Evolutionary conservation across 2,797 vertebrate genomes (phyloP).

Genomic region (Hirundo rustica): DNA sequence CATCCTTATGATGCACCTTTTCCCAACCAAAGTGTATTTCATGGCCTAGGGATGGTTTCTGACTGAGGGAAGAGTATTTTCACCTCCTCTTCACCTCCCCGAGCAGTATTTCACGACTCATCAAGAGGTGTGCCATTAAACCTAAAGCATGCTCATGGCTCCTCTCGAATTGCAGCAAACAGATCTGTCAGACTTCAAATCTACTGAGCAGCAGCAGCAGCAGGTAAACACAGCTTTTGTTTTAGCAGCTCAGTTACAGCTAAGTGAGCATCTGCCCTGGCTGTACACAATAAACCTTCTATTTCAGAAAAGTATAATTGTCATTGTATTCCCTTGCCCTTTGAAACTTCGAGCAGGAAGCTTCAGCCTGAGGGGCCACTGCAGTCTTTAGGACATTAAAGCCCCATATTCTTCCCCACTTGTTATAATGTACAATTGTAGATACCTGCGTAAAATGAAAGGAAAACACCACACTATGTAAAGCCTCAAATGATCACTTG

Average conservation of each 20-base stretch:
- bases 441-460: neutral
- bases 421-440: neutral
- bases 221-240: slow-evolving; percentile 67
- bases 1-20: slow-evolving; percentile 1
- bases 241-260: slow-evolving; percentile 62
- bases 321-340: slow-evolving; percentile 46
- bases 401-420: neutral
- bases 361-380: slow-evolving; percentile 24
- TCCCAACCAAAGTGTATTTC: slow-evolving; percentile 3
- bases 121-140: neutral
- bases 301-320: slow-evolving; percentile 52
- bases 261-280: slow-evolving; percentile 53
- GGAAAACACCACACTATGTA: neutral
- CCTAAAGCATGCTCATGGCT: neutral
- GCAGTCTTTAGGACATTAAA: slow-evolving; percentile 54
- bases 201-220: slow-evolving; percentile 45
- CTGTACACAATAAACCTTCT: slow-evolving; percentile 61
- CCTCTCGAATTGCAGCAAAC: neutral
- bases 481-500: neutral
- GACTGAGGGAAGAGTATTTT: neutral
- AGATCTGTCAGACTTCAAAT: neutral
- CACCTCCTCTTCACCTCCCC: slow-evolving; percentile 35
- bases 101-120: slow-evolving; percentile 5
- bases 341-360: slow-evolving; percentile 43
- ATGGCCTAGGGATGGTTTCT: slow-evolving; percentile 36